Percentiles rank a stretch among this genome's conserved stretches.
Evolutionary conservation across 2,113 vertebrate species (phyloP).

Genomic region (Pimephales promelas): DNA sequence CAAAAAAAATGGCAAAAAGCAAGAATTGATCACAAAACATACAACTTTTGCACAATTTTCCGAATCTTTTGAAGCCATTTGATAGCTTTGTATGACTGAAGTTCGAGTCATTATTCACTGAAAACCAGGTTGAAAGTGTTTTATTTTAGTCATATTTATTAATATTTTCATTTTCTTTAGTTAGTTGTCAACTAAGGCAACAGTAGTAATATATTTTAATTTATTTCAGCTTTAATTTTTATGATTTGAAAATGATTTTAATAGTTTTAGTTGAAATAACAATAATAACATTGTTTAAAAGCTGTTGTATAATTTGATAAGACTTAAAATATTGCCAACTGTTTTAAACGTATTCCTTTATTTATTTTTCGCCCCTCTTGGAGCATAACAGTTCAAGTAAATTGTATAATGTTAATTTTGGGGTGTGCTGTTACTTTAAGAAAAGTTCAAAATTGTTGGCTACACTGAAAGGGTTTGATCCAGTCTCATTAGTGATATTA

Average conservation of each 20-base stretch:
- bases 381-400: background rate
- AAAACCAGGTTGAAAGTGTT: background rate
- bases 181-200: too few species aligned
- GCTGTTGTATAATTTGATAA: background rate
- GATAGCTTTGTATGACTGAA: too few species aligned
- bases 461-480: slow-evolving; percentile 1
- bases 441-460: background rate
- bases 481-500: slow-evolving; percentile 7
- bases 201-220: background rate
- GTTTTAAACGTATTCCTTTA: background rate
- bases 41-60: too few species aligned
- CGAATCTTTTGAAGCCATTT: too few species aligned
- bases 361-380: background rate
- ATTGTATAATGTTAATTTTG: background rate
- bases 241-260: background rate
- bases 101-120: too few species aligned
- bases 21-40: background rate
- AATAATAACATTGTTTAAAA: background rate
- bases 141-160: background rate
- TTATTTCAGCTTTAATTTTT: background rate
- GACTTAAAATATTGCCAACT: background rate
- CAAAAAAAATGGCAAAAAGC: background rate
- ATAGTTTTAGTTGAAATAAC: background rate
- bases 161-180: background rate
- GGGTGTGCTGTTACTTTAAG: background rate